These are phyloP conservation scores for Phainopepla nitens DNA, from an alignment of 2,113 vertebrate species.

Conservation along the genomic window DNA sequence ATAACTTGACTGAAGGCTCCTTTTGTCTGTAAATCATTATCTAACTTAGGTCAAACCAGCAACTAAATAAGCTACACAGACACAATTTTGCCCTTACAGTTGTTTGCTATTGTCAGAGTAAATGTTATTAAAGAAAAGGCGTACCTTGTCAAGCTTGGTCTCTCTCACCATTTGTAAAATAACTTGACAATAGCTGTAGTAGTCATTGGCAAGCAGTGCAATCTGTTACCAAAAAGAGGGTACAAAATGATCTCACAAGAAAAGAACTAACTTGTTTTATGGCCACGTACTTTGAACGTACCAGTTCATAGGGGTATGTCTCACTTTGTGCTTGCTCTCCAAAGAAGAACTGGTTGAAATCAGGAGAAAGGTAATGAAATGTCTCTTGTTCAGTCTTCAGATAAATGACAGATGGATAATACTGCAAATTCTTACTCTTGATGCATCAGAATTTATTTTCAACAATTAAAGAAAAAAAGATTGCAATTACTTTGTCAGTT, in stretches of 20 bases:
- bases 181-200: conserved; percentile 66
- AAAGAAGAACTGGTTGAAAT: conserved; percentile 53
- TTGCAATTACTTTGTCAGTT: background rate
- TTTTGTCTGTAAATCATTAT: background rate
- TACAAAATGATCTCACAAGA: background rate
- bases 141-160: conserved; percentile 58
- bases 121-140: background rate
- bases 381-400: conserved; percentile 13
- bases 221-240: conserved; percentile 36
- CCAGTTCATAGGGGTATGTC: conserved; percentile 16
- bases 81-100: background rate
- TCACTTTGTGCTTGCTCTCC: conserved; percentile 46
- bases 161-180: conserved; percentile 62
- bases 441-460: background rate
- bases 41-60: background rate
- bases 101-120: background rate
- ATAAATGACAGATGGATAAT: conserved; percentile 37
- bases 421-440: background rate
- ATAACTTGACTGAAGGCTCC: background rate
- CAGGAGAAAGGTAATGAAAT: background rate
- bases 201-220: conserved; percentile 53
- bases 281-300: background rate
- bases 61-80: background rate
- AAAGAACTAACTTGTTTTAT: background rate
- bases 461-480: background rate